Evolutionary conservation across 2,888 invertebrate genomes (phyloP).

Genomic region (Hypena proboscidalis): DNA sequence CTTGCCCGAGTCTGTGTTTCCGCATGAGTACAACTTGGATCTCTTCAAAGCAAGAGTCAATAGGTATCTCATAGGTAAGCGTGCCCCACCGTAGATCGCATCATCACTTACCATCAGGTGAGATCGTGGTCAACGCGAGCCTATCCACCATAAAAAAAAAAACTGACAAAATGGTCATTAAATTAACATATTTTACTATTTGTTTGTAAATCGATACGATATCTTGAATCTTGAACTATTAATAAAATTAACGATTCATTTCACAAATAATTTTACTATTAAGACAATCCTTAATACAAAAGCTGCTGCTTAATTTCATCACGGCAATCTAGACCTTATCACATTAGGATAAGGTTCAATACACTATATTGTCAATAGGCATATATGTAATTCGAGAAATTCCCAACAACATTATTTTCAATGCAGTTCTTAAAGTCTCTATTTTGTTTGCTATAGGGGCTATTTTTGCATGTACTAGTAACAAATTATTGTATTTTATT

Average conservation of each 20-base stretch:
- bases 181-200: no score
- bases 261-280: slow-evolving; percentile 15
- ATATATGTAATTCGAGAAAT: slow-evolving; percentile 17
- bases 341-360: slow-evolving; percentile 3
- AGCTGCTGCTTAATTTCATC: background rate
- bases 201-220: slow-evolving; percentile 1
- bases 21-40: no score
- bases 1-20: no score
- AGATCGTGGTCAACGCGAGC: no score
- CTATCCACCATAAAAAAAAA: no score
- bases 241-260: no score
- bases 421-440: slow-evolving; percentile 1
- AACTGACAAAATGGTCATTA: no score
- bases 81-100: no score
- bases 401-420: slow-evolving; percentile 10
- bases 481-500: background rate
- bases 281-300: slow-evolving; percentile 6
- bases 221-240: slow-evolving; percentile 16
- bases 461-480: background rate
- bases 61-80: no score
- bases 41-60: no score
- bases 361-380: slow-evolving; percentile 1
- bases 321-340: slow-evolving; percentile 1
- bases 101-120: no score
- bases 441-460: accelerated